A percentile compares a stretch with the other conserved stretches of the same genome.
These are phyloP conservation scores for Dendroctonus valens DNA, from an alignment of 1,140 invertebrate genomes.

Conservation along the genomic window DNA sequence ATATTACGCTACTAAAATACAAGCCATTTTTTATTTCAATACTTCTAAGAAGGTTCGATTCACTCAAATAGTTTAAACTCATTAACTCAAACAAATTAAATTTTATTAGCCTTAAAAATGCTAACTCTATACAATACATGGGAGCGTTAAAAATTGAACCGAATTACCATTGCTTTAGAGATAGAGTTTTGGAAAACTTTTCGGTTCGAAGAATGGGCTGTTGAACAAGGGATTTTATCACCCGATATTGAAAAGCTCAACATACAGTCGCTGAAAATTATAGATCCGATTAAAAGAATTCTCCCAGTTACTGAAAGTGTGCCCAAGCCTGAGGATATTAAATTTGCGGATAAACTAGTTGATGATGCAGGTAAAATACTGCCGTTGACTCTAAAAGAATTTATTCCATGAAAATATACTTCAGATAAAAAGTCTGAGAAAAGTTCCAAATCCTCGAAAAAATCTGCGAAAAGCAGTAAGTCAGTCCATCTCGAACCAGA, in stretches of 20 bases:
- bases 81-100: neutral
- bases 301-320: neutral
- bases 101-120: too few relatives aligned
- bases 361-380: slow-evolving; percentile 5
- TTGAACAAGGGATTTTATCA: slow-evolving; percentile 40
- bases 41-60: too few relatives aligned
- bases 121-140: too few relatives aligned
- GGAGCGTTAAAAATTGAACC: too few relatives aligned
- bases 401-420: neutral
- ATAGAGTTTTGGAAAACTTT: slow-evolving; percentile 36
- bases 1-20: too few relatives aligned
- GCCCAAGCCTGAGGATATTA: too few relatives aligned
- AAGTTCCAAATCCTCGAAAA: slow-evolving; percentile 27
- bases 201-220: slow-evolving; percentile 52
- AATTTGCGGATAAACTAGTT: neutral
- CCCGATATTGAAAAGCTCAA: slow-evolving; percentile 29
- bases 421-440: slow-evolving; percentile 23
- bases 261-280: slow-evolving; percentile 25
- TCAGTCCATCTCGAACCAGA: slow-evolving; percentile 22
- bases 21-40: too few relatives aligned
- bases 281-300: slow-evolving; percentile 19
- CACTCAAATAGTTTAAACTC: too few relatives aligned
- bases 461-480: slow-evolving; percentile 13
- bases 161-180: slow-evolving; percentile 16
- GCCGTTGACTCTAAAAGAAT: neutral